Evolutionary conservation across 2,888 invertebrate species (phyloP).

Genomic region (Gastrophysa polygoni): DNA sequence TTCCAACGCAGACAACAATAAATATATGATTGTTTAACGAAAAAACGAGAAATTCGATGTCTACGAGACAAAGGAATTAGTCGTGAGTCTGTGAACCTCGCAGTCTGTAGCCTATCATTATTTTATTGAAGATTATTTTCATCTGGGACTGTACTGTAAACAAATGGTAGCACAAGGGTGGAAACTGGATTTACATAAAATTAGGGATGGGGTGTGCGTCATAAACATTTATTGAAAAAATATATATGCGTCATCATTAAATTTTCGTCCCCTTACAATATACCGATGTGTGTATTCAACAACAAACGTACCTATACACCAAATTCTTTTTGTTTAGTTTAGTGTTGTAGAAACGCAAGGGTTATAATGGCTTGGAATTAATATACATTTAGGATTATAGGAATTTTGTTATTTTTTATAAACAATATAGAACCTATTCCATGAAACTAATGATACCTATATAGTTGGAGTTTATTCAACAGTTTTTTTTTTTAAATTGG

Average conservation of each 20-base stretch:
- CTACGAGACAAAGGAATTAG: constrained; percentile 11
- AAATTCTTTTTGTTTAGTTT: no score
- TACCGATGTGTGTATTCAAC: no score
- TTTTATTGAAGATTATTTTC: not conserved
- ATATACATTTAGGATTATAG: no score
- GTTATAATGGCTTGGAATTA: no score
- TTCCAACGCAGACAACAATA: constrained; percentile 29
- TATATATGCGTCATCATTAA: constrained; percentile 8
- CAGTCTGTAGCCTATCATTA: not conserved
- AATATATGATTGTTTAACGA: constrained; percentile 22
- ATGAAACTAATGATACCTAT: no score
- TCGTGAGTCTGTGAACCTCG: not conserved
- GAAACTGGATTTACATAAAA: constrained; percentile 49
- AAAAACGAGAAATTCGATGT: constrained; percentile 20
- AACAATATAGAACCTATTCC: no score
- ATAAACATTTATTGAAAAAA: constrained; percentile 28
- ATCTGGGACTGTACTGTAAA: constrained; percentile 46
- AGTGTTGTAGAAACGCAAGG: no score
- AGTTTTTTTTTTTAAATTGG: no score
- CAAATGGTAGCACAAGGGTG: constrained; percentile 44
- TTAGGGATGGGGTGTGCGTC: constrained; percentile 47
- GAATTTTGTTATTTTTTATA: no score
- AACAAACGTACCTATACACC: no score
- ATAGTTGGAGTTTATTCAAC: no score
- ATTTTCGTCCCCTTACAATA: not conserved